Evolutionary conservation across 2,113 vertebrate species (phyloP).

Genomic region (Platycercus adscitus): DNA sequence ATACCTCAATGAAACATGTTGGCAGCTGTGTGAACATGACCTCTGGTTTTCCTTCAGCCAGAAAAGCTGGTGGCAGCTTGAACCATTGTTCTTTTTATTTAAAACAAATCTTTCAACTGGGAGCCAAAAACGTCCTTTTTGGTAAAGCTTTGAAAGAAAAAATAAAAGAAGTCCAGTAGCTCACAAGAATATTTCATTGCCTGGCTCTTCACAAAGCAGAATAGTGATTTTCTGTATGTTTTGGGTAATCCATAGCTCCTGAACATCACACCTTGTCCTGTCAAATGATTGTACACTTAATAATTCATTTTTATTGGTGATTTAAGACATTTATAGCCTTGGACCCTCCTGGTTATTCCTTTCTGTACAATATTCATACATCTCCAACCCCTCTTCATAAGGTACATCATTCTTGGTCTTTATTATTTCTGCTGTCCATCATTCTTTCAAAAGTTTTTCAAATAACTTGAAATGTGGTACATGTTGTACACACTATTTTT

Average conservation of each 20-base stretch:
- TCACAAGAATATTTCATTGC: background rate
- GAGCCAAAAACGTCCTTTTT: constrained; percentile 21
- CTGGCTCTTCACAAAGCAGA: background rate
- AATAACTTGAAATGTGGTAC: background rate
- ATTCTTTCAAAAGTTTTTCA: background rate
- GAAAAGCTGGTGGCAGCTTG: background rate
- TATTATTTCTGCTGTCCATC: background rate
- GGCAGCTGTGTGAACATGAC: background rate
- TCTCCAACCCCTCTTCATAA: background rate
- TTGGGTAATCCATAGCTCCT: background rate
- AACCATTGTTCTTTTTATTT: constrained; percentile 25
- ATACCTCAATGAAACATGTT: background rate
- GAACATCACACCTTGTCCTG: background rate
- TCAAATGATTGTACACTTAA: background rate
- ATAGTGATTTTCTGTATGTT: background rate
- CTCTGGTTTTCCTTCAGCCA: background rate
- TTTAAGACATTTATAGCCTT: background rate
- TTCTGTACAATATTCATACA: background rate
- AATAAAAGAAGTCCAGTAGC: background rate
- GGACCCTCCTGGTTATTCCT: background rate
- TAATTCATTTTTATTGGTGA: background rate
- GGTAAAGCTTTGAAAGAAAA: constrained; percentile 5
- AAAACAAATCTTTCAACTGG: constrained; percentile 24
- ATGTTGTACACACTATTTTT: background rate
- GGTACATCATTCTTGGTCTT: background rate